Evolutionary conservation across 2,113 vertebrate species (phyloP).

Genomic region (Syngnathoides biaculeatus): DNA sequence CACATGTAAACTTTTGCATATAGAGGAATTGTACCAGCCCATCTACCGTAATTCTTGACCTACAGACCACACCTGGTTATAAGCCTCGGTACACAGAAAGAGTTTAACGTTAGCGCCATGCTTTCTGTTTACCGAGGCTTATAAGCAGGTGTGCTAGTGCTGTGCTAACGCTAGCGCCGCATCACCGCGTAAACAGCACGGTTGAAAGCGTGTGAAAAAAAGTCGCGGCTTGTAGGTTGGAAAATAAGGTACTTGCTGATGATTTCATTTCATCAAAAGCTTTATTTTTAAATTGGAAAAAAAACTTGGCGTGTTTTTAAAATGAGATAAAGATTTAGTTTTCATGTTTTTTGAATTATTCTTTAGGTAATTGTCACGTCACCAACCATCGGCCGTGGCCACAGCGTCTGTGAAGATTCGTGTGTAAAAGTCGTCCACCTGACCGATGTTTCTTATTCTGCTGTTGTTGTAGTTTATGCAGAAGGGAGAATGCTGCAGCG

Average conservation of each 20-base stretch:
- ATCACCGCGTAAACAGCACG: too few relatives aligned
- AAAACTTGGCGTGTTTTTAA: conserved; percentile 20
- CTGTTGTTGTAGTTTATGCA: not conserved
- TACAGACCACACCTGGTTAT: too few relatives aligned
- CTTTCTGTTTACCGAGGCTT: too few relatives aligned
- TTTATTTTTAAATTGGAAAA: conserved; percentile 22
- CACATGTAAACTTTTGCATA: too few relatives aligned
- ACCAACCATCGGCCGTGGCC: not conserved
- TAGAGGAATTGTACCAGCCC: conserved; percentile 22
- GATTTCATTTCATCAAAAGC: conserved; percentile 35
- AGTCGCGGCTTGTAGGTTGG: too few relatives aligned
- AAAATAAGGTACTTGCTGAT: too few relatives aligned
- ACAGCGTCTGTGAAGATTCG: not conserved
- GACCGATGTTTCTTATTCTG: not conserved
- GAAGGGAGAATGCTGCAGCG: not conserved
- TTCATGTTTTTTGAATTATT: not conserved
- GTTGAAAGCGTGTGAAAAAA: too few relatives aligned
- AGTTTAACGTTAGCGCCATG: too few relatives aligned
- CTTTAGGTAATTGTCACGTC: not conserved
- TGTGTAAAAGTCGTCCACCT: not conserved
- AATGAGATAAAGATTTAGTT: not conserved
- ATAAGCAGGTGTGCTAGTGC: too few relatives aligned
- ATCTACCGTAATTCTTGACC: too few relatives aligned
- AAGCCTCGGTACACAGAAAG: too few relatives aligned
- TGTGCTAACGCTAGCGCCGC: too few relatives aligned